Evolutionary conservation across 2,888 invertebrate species (phyloP), one percentile per base, ranked within the genome.

Genomic region (Drosophila borborema): DNA sequence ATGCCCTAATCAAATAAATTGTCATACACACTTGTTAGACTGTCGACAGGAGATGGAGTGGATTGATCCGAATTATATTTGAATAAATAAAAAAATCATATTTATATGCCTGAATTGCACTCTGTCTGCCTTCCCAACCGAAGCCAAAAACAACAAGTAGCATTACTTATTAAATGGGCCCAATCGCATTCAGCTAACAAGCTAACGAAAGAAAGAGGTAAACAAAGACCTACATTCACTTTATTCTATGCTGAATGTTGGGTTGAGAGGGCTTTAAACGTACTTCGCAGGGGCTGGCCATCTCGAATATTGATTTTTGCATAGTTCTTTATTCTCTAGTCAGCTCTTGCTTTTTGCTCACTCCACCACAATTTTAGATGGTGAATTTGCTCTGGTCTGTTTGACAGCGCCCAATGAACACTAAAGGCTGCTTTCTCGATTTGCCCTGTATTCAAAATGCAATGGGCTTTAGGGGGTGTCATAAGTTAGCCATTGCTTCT

Each of bases 1-100:
- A 72, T 61, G 67, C 51, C 63, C 67, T 69, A 77, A 82, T 77
- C 82, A 79, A 73, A 79, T 72, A 71, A 81, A 86, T 77, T 83
- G 78, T 81, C 74, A 83, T 70, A 66, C 61, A 36, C 48, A 36
- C 48, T 54, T 31, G 59, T 34, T 28, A 40, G 48, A 28, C 18
- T 43, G 4, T 43, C 8, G 38, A 41, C 61, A 14, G 20, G 23
- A n/a, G 46, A 46, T 20, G 34, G 31, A 23, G 40, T 5, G n/a
- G 48, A 64, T 20, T 46, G 75, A 63, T 49, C 40, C 45, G 48
- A 55, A 38, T 46, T 34, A 43, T 36, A 40, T 46, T 43, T 55
- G 5, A 45, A n/a, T 51, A 55, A 41, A 40, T 38, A 51, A 5
- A 41, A n/a, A 58, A 51, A 59, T 62, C 40, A 45, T 18, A 56